phyloP scores from a whole-genome alignment of 2,113 vertebrate genomes.

The Archilochus colubris region DNA sequence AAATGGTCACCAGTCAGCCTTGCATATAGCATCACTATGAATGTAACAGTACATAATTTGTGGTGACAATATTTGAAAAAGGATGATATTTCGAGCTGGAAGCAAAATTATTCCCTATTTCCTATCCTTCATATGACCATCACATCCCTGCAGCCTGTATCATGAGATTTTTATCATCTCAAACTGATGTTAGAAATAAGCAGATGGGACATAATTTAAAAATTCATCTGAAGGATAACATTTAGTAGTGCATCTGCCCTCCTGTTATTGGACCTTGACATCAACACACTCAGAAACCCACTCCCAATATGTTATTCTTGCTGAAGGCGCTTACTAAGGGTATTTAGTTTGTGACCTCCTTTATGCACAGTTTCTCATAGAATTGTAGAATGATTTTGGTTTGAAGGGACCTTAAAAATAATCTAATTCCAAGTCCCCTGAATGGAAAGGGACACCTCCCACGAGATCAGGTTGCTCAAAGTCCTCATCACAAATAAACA shows the following conservation, averaged over 20 bases:
- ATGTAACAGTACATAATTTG: conserved; percentile 3
- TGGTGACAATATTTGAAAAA: conserved; percentile 35
- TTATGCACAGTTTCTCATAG: not conserved
- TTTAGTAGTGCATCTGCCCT: not conserved
- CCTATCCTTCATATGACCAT: not conserved
- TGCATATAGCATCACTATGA: not conserved
- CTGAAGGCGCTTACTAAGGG: not conserved
- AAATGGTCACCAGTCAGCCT: not conserved
- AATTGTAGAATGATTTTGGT: too few species aligned
- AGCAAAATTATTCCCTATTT: conserved; percentile 12
- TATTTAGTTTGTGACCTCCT: not conserved
- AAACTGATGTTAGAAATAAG: conserved; percentile 1
- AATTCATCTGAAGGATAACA: not conserved
- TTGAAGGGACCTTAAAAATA: too few species aligned
- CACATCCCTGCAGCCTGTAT: not conserved
- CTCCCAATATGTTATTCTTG: not conserved
- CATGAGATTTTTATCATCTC: conserved; percentile 28
- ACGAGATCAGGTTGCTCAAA: too few species aligned
- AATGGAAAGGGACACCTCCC: too few species aligned
- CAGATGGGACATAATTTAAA: not conserved
- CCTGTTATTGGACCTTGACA: not conserved
- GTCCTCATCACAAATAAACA: not conserved
- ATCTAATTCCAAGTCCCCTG: too few species aligned
- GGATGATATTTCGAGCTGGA: conserved; percentile 30
- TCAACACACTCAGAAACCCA: not conserved